Evolutionary conservation across 1,140 invertebrate genomes (phyloP), one percentile per base, ranked within the genome.

Genomic region (Neodiprion pinetum): DNA sequence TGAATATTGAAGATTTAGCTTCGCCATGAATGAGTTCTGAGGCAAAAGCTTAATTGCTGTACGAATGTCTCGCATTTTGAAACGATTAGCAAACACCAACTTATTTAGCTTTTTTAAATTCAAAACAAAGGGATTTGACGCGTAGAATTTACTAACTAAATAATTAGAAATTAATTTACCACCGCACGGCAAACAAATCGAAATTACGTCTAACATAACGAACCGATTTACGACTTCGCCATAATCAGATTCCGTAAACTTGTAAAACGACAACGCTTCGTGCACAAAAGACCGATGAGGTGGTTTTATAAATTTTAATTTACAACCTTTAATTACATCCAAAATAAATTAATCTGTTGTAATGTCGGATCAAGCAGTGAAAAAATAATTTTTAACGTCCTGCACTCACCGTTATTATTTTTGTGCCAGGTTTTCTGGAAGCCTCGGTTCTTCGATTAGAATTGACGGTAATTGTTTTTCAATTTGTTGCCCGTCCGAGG

Each of bases 31-130:
- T 47, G 72, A 67, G 1, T 17, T 14, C 1, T 53, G n/a, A 3
- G 48, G 50, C 14, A 76, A 21, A 21, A 76, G 65, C 14, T 70
- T 71, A 17, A 49, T 48, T 47, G 65, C 75, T 0, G 69, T 73
- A 1, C 75, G 67, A 8, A 67, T 17, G 49, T 75, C 66, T 70
- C 72, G 71, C 48, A 71, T 67, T 65, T 72, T 67, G 49, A 75
- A 75, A 67, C 53, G 70, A 40, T 48, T 2, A n/a, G 68, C 48
- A 40, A 10, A 12, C n/a, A 76, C 23, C 67, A 74, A 76, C 12
- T 67, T 17, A 28, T 74, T 74, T 0, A 76, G 23, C 68, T 48
- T 65, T 72, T 77, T 74, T 53, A 74, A 74, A 74, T 77, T 77
- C 21, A 77, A 67, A 50, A 77, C 71, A 40, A 77, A 77, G 50